Base-by-base conservation (phyloP, 2,113 vertebrate genomes). In the Triplophysa tibetana region DNA sequence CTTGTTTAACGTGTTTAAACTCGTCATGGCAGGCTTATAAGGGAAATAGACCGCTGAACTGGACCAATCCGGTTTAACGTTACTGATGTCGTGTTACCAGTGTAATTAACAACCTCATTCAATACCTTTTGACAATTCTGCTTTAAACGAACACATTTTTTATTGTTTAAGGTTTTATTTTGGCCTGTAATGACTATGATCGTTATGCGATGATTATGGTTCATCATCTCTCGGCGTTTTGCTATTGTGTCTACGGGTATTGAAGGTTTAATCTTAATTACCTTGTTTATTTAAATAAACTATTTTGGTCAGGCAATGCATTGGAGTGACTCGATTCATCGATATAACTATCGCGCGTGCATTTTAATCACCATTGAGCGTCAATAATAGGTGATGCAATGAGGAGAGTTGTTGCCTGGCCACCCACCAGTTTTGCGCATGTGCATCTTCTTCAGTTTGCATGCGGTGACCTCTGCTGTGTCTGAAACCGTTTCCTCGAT, bases 1-100 rank as follows among this genome's bases (percentile, higher is more conserved):
- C 1, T 24, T 13, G 7, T 56, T 45, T n/a, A 26, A 33, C 17
- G 21, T 4, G 1, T 23, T 56, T 19, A 50, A 12, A 5, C 4
- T 52, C 11, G 11, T 9, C 8, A 43, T 16, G 0, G 48, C 0
- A 45, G 16, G 2, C 0, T 23, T 12, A 33, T 21, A 29, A 29
- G 2, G 24, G 24, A 2, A 16, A n/a, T 2, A 4, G 26, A 11
- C 5, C 11, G 38, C 8, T 58, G n/a, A 79, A 58, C 79, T 29
- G 50, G 76, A 75, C 4, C 52, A 41, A 75, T 60, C 75, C 70
- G 48, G 79, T 82, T 78, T 70, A 33, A 33, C 33, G 2, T 0
- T 33, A 7, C 33, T 38, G 6, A 7, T 38, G 61, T 65, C 45
- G 12, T 9, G 11, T 24, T 65, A 52, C 21, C 38, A 33, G 33